Conservation (phyloP, 2,888 invertebrate genomes). For the Anorthoa munda region DNA sequence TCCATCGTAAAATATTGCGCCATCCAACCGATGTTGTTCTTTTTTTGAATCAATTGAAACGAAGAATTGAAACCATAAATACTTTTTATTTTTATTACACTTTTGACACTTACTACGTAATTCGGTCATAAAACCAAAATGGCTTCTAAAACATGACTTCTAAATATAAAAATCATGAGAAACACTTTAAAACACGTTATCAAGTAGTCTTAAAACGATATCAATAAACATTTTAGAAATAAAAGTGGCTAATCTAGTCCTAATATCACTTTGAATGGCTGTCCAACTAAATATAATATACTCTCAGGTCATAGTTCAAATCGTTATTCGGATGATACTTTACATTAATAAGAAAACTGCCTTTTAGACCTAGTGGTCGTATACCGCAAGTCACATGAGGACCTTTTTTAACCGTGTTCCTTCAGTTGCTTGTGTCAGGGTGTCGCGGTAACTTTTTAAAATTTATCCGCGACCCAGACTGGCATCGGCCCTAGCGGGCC, state of each 20-base stretch:
- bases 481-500: too few relatives aligned
- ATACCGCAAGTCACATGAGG: neutral
- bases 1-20: constrained; percentile 14
- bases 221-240: constrained; percentile 35
- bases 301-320: constrained; percentile 35
- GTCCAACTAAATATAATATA: constrained; percentile 36
- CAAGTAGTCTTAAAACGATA: constrained; percentile 28
- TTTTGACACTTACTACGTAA: constrained; percentile 34
- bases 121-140: constrained; percentile 41
- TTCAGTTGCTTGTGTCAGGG: too few relatives aligned
- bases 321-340: constrained; percentile 29
- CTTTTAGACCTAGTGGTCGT: too few relatives aligned
- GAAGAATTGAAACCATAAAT: constrained; percentile 20
- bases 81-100: constrained; percentile 23
- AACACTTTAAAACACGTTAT: constrained; percentile 36
- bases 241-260: constrained; percentile 40
- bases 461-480: too few relatives aligned
- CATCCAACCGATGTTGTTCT: neutral
- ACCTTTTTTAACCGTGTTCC: too few relatives aligned
- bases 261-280: constrained; percentile 25
- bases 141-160: constrained; percentile 31
- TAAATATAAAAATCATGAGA: constrained; percentile 35
- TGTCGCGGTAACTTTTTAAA: too few relatives aligned
- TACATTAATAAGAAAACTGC: constrained; percentile 29
- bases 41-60: constrained; percentile 7